Percentiles rank a stretch among this genome's conserved stretches.
phyloP scores from a whole-genome alignment of 2,888 invertebrate genomes.

The Pilophorus perplexus region DNA sequence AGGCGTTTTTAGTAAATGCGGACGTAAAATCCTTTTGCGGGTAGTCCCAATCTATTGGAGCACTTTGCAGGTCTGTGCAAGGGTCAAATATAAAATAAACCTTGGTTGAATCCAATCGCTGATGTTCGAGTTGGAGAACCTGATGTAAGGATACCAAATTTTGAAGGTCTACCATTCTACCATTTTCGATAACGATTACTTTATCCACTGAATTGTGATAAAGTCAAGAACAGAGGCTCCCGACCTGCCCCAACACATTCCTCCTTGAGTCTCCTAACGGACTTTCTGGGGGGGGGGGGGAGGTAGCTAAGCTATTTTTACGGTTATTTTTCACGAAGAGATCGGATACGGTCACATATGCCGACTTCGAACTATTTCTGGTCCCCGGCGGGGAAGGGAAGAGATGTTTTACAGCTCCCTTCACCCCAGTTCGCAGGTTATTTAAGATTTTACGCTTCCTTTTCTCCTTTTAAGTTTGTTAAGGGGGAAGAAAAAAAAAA shows the following conservation, averaged over 20 bases:
- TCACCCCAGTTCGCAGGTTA: background rate
- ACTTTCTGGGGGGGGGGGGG: background rate
- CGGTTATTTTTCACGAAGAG: slow-evolving; percentile 22
- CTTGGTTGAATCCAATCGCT: too few species aligned
- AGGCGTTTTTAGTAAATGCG: too few species aligned
- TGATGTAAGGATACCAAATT: too few species aligned
- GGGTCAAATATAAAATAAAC: too few species aligned
- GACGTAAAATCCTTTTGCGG: too few species aligned
- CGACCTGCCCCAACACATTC: slow-evolving; percentile 17
- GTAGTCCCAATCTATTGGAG: too few species aligned
- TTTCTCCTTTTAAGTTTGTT: background rate
- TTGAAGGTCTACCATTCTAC: too few species aligned
- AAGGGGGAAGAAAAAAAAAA: background rate
- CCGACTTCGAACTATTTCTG: slow-evolving; percentile 33
- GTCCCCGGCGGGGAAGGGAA: slow-evolving; percentile 6
- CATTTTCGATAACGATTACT: too few species aligned
- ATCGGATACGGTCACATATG: slow-evolving; percentile 26
- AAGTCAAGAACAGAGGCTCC: background rate
- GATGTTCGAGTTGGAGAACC: too few species aligned
- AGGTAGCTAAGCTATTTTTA: slow-evolving; percentile 29
- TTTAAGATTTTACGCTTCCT: too few species aligned
- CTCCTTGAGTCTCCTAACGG: background rate
- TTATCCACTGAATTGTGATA: too few species aligned
- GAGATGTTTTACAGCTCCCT: slow-evolving; percentile 25
- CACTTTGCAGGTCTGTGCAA: too few species aligned